Evolutionary conservation across 2,888 invertebrate species (phyloP).

Genomic region (Acleris laterana): DNA sequence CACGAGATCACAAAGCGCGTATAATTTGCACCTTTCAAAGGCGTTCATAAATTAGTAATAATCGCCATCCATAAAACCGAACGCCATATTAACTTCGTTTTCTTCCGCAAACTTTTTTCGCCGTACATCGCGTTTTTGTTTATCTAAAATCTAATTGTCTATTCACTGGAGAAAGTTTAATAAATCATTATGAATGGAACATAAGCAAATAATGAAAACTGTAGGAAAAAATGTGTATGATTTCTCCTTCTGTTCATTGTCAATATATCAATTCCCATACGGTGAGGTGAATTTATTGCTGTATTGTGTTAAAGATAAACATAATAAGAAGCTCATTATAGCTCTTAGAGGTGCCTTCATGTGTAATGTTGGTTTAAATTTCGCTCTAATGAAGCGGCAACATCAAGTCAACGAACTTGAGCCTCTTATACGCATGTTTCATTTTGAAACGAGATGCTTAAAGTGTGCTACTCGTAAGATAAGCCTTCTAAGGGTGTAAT

Average conservation of each 20-base stretch:
- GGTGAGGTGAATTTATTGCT: slow-evolving; percentile 25
- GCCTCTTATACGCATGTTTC: background rate
- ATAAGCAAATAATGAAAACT: slow-evolving; percentile 32
- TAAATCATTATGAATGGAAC: slow-evolving; percentile 32
- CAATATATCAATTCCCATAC: slow-evolving; percentile 30
- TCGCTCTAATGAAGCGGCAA: slow-evolving; percentile 19
- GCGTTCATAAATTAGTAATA: slow-evolving; percentile 26
- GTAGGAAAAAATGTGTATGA: slow-evolving; percentile 28
- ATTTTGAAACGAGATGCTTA: background rate
- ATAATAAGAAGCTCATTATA: slow-evolving; percentile 27
- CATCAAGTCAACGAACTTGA: slow-evolving; percentile 15
- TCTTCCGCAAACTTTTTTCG: slow-evolving; percentile 26
- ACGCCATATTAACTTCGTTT: slow-evolving; percentile 18
- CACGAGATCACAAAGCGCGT: slow-evolving; percentile 9
- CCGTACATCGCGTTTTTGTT: slow-evolving; percentile 7
- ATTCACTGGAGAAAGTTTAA: slow-evolving; percentile 30
- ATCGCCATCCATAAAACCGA: slow-evolving; percentile 12
- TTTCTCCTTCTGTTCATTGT: slow-evolving; percentile 32
- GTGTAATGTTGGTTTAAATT: slow-evolving; percentile 14
- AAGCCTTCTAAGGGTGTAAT: too few relatives aligned
- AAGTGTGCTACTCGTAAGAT: too few relatives aligned
- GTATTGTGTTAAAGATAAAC: slow-evolving; percentile 27
- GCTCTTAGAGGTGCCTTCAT: background rate
- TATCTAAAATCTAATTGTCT: slow-evolving; percentile 27
- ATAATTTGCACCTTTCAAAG: slow-evolving; percentile 20